Conservation (phyloP, 2,888 invertebrate species). For the Erpobdella octoculata region DNA sequence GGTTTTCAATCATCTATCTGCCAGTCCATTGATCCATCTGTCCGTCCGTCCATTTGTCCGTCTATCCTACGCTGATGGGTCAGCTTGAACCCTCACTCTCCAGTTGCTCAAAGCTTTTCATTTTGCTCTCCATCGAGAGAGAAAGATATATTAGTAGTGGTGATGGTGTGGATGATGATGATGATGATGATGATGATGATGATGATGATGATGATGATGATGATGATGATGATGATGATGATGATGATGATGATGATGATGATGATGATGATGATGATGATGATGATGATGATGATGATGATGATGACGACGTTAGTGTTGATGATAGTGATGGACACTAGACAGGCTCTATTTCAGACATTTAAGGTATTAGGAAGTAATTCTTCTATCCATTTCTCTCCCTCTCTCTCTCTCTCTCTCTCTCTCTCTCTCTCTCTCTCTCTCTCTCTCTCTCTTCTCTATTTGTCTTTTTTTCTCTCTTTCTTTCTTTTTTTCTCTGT, state of each 20-base stretch:
- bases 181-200: slow-evolving; percentile 24
- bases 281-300: slow-evolving; percentile 26
- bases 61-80: no score
- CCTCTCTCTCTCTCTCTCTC: neutral
- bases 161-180: slow-evolving; percentile 23
- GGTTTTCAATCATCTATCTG: no score
- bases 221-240: neutral
- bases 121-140: no score
- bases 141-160: no score
- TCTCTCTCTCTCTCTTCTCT: slow-evolving; percentile 22
- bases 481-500: slow-evolving; percentile 25
- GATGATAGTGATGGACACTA: neutral
- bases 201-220: slow-evolving; percentile 2
- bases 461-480: slow-evolving; percentile 24
- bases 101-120: no score
- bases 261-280: slow-evolving; percentile 9
- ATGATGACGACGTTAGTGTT: slow-evolving; percentile 3
- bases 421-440: slow-evolving; percentile 20
- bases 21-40: neutral
- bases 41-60: neutral
- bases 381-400: neutral
- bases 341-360: neutral
- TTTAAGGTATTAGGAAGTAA: neutral
- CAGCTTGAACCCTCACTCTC: no score
- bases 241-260: neutral